phyloP scores from a whole-genome alignment of 1,140 invertebrate species.

The Drosophila saltans region DNA sequence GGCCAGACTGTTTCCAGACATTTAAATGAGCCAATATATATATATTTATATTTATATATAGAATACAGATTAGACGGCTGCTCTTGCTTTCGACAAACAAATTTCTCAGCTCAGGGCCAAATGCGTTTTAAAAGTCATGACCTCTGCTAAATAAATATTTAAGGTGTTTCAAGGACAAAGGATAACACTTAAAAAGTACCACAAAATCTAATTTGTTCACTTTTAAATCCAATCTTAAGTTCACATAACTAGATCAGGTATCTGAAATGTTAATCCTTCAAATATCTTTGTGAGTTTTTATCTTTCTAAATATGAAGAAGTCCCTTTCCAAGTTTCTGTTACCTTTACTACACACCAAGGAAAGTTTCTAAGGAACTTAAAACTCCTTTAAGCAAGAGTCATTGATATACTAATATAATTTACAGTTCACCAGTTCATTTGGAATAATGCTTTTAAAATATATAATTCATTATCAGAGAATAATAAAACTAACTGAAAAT shows the following conservation, averaged over 20 bases:
- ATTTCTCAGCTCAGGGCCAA: slow-evolving; percentile 13
- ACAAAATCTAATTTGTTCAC: not conserved
- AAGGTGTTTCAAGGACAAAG: not conserved
- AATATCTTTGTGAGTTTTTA: not conserved
- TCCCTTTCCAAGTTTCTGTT: too few relatives aligned
- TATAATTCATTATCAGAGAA: too few relatives aligned
- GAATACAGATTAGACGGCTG: slow-evolving; percentile 49
- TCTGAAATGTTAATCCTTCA: not conserved
- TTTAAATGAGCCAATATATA: slow-evolving; percentile 72
- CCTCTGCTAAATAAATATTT: not conserved
- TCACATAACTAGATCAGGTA: not conserved
- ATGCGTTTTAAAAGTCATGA: slow-evolving; percentile 2
- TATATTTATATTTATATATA: slow-evolving; percentile 76
- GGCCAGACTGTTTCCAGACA: slow-evolving; percentile 59
- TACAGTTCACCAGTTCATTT: too few relatives aligned
- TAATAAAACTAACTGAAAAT: too few relatives aligned
- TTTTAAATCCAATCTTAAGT: not conserved
- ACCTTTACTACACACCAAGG: too few relatives aligned
- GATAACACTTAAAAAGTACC: not conserved
- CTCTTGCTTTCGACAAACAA: slow-evolving; percentile 29
- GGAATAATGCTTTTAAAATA: too few relatives aligned
- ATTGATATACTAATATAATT: too few relatives aligned
- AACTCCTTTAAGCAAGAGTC: too few relatives aligned
- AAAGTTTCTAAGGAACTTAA: too few relatives aligned
- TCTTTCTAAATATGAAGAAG: too few relatives aligned